Base-by-base conservation (phyloP, 2,888 invertebrate species). In the Strigamia transsilvanica region DNA sequence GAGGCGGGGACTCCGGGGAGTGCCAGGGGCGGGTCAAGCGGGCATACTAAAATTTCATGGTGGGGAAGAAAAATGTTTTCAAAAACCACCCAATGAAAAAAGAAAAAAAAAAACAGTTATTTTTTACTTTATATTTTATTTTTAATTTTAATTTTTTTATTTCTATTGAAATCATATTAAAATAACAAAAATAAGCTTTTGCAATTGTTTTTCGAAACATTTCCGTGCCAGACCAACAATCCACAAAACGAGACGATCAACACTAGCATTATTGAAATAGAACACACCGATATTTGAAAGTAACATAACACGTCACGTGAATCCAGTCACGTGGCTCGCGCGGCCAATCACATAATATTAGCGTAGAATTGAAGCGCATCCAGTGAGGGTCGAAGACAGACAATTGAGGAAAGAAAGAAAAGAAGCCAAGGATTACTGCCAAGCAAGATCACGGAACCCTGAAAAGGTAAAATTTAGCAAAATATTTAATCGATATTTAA, bases 301-400 rank as follows among this genome's bases (percentile, higher is more conserved):
- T 61, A 61, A 61, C 61, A 23, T 23, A 23, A 61, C 61, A 18
- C 21, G 61, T 61, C 61, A 61, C 61, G 61, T 61, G 61, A 61
- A 61, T 5, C 18, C 3, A 61, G 61, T 61, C 61, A 61, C 61
- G 61, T 61, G 61, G 61, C 61, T 61, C 61, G 23, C 61, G 21
- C 23, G 23, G 18, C 61, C 61, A 61, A 61, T 61, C 21, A n/a
- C 21, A 61, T 61, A 61, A 61, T 23, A 61, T 61, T 61, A 61
- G 61, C 61, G 61, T 61, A 61, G 61, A 61, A 61, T 61, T 61
- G 61, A 61, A 23, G 61, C 61, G 61, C 61, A 61, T 61, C 61
- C 61, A 61, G 61, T 61, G 61, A 61, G 61, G 61, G 61, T 18
- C 61, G 61, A 21, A 18, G 61, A 61, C 61, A 23, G 61, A 61